A percentile compares a stretch with the other conserved stretches of the same genome.
Conservation (phyloP, 2,797 vertebrate species). For the Bucorvus abyssinicus region DNA sequence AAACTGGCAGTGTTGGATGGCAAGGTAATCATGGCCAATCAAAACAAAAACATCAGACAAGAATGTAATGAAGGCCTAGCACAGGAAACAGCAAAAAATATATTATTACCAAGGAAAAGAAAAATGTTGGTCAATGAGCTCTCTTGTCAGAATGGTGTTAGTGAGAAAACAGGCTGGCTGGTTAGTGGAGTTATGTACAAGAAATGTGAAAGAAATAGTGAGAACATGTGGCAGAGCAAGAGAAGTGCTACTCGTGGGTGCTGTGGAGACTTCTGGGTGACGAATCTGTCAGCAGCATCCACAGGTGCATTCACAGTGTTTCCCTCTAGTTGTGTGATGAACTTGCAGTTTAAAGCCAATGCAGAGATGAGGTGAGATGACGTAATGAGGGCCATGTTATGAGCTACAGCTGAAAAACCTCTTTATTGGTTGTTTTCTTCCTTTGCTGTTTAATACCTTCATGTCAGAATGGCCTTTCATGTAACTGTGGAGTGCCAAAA, state of each 20-base stretch:
- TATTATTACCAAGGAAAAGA: background rate
- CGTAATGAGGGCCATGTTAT: background rate
- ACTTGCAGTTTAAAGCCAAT: background rate
- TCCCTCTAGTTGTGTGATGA: background rate
- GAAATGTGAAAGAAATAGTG: background rate
- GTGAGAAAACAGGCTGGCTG: background rate
- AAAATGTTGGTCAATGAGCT: background rate
- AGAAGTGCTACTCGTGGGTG: fast-evolving
- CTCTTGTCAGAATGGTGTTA: background rate
- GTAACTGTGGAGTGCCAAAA: background rate
- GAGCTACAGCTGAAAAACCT: background rate
- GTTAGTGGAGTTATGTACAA: background rate
- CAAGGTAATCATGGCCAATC: background rate
- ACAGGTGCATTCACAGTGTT: background rate
- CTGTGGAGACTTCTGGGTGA: background rate
- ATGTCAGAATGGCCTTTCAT: background rate
- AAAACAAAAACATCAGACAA: background rate
- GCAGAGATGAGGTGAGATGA: background rate
- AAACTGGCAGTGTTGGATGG: background rate
- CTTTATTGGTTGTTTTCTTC: background rate
- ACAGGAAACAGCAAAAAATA: background rate
- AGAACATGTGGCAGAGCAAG: background rate
- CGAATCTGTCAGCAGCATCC: background rate
- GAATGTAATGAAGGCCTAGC: background rate
- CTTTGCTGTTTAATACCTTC: background rate